Conservation (phyloP, 1,140 invertebrate species). For the Acromyrmex echinatior region DNA sequence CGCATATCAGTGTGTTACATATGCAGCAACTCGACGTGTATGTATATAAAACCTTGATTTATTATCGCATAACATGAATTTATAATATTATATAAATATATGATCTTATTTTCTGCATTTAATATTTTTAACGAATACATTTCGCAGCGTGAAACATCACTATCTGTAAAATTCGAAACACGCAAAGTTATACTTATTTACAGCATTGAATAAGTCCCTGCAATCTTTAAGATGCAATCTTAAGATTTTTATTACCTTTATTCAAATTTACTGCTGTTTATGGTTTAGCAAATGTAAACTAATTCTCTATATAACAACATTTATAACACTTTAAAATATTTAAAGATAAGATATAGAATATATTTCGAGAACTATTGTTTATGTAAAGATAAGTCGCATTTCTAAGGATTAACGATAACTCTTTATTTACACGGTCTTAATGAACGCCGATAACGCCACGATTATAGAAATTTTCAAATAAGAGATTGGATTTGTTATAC, state of each 20-base stretch:
- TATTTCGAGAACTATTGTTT: neutral
- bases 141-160: neutral
- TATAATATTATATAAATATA: neutral
- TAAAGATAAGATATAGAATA: neutral
- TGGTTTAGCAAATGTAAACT: neutral
- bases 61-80: neutral
- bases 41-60: neutral
- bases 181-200: neutral
- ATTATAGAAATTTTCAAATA: too few relatives aligned
- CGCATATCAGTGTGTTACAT: neutral
- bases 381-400: neutral
- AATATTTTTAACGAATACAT: neutral
- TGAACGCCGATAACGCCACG: neutral
- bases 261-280: neutral
- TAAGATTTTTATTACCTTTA: neutral
- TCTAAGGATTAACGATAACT: neutral
- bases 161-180: neutral
- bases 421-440: neutral
- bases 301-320: neutral
- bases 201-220: neutral
- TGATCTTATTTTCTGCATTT: neutral
- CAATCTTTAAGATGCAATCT: neutral
- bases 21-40: neutral
- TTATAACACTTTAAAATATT: neutral
- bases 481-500: too few relatives aligned